A percentile compares a stretch with the other conserved stretches of the same genome.
Conservation (phyloP, 2,888 invertebrate genomes). For the Lithophane leautieri region DNA sequence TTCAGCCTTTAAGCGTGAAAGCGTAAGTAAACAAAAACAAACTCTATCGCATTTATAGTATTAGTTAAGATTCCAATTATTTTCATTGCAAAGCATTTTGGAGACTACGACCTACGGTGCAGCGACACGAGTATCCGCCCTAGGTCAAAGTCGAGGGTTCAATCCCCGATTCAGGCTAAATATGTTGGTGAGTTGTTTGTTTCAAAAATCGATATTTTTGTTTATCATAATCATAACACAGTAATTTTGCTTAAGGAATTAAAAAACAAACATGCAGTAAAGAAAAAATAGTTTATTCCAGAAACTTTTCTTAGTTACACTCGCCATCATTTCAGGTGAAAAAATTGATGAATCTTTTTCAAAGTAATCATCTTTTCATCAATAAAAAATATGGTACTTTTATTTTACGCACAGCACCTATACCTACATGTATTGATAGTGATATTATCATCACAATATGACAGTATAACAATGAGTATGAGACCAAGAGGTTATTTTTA, state of each 20-base stretch:
- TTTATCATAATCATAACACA: conserved; percentile 5
- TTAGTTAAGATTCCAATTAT: neutral
- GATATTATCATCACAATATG: conserved; percentile 19
- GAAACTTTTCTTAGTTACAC: neutral
- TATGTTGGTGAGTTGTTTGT: conserved; percentile 27
- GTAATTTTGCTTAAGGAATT: neutral
- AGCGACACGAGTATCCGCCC: conserved; percentile 5
- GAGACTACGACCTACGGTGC: conserved; percentile 16
- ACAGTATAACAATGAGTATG: conserved; percentile 23
- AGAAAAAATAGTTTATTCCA: neutral
- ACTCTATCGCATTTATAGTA: too few species aligned
- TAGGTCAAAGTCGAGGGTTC: conserved; percentile 17
- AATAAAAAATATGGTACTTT: neutral
- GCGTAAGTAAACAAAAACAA: too few species aligned
- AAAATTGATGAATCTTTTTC: neutral
- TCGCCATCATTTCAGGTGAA: neutral
- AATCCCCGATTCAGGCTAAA: conserved; percentile 17
- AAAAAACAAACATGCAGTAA: neutral
- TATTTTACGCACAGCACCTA: neutral
- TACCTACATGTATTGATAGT: neutral
- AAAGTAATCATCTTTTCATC: neutral
- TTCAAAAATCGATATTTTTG: conserved; percentile 11
- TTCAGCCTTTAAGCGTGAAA: too few species aligned
- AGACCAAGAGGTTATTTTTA: conserved; percentile 13
- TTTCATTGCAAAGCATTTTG: neutral